Evolutionary conservation across 2,888 invertebrate genomes (phyloP).

Genomic region (Ecdyonurus torrentis): DNA sequence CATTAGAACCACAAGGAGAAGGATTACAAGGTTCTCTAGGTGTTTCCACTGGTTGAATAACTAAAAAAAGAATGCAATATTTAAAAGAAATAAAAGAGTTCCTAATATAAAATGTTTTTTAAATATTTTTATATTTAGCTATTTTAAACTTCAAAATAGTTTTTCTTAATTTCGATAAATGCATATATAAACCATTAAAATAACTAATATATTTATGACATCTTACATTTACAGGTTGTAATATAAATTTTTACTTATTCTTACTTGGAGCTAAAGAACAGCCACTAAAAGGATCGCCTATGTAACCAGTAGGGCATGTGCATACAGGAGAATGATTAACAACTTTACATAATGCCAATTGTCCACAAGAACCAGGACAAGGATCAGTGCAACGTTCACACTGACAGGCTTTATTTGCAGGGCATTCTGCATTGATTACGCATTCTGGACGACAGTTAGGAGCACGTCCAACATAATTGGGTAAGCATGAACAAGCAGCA

Average conservation of each 20-base stretch:
- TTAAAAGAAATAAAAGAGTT: too few relatives aligned
- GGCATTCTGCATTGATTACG: constrained; percentile 66
- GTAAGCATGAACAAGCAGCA: constrained; percentile 64
- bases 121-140: too few relatives aligned
- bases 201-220: too few relatives aligned
- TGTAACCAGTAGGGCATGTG: constrained; percentile 58
- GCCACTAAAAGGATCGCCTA: constrained; percentile 47
- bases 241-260: too few relatives aligned
- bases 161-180: too few relatives aligned
- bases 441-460: constrained; percentile 71
- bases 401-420: constrained; percentile 63
- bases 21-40: constrained; percentile 62
- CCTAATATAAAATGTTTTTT: too few relatives aligned
- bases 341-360: constrained; percentile 66
- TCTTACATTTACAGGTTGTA: too few relatives aligned
- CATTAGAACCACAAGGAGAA: constrained; percentile 70
- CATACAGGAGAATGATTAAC: constrained; percentile 78
- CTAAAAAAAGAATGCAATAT: too few relatives aligned
- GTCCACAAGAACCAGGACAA: constrained; percentile 64
- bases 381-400: constrained; percentile 67
- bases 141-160: too few relatives aligned
- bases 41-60: constrained; percentile 34
- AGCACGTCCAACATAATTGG: constrained; percentile 57
- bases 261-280: constrained; percentile 14
- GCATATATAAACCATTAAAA: too few relatives aligned